These are phyloP conservation scores for Sepiola atlantica DNA, from an alignment of 2,888 invertebrate species.

Conservation along the genomic window DNA sequence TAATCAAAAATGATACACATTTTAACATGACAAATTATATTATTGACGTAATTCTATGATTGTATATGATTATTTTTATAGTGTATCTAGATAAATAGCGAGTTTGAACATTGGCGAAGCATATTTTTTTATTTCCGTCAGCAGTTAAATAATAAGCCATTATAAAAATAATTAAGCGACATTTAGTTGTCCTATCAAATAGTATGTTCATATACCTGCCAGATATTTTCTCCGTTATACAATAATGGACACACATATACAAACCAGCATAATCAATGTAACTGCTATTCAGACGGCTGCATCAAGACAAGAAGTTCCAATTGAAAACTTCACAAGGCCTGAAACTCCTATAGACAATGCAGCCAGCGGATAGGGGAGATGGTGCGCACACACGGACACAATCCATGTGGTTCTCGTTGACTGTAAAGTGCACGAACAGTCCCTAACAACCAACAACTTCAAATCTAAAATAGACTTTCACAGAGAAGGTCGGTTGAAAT, in stretches of 20 bases:
- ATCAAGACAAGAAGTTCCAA: neutral
- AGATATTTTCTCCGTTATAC: neutral
- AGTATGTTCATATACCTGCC: too few species aligned
- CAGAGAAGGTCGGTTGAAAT: slow-evolving; percentile 32
- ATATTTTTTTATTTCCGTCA: too few species aligned
- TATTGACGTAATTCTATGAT: too few species aligned
- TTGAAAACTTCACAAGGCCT: neutral
- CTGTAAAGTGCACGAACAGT: neutral
- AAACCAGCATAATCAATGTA: neutral
- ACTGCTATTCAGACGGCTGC: neutral
- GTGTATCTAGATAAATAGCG: too few species aligned
- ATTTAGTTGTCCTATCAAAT: too few species aligned
- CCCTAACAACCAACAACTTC: slow-evolving; percentile 12
- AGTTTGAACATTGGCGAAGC: too few species aligned
- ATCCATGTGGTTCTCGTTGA: neutral
- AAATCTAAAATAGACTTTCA: slow-evolving; percentile 15
- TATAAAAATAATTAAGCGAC: too few species aligned
- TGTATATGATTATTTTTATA: too few species aligned
- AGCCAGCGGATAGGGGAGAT: neutral
- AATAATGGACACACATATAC: neutral
- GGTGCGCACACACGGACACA: neutral
- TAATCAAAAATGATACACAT: too few species aligned
- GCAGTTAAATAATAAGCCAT: too few species aligned
- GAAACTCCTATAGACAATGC: neutral
- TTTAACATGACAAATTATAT: too few species aligned